phyloP scores from a whole-genome alignment of 2,113 vertebrate species.

The Panthera uncia region DNA sequence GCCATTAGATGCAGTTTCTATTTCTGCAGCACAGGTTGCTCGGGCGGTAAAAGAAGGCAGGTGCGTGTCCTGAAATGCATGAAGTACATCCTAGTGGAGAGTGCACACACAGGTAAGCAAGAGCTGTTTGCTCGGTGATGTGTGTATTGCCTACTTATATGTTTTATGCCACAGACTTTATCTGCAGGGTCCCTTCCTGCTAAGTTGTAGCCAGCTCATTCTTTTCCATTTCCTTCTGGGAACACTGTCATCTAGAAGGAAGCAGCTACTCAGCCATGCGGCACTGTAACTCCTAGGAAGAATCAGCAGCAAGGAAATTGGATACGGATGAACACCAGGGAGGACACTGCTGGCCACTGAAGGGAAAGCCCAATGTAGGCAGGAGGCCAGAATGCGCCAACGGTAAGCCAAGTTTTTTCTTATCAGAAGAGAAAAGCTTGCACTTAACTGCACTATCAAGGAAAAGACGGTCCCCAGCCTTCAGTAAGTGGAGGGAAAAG shows the following conservation, averaged over 20 bases:
- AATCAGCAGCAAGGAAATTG: background rate
- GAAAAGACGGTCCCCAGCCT: background rate
- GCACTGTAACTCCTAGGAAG: background rate
- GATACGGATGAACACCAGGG: background rate
- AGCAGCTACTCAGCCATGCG: background rate
- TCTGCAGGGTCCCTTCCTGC: background rate
- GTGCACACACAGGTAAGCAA: background rate
- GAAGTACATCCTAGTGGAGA: background rate
- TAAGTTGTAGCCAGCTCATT: background rate
- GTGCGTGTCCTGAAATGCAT: background rate
- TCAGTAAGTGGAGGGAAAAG: conserved; percentile 56
- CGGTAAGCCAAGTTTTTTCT: conserved; percentile 32
- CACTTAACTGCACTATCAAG: background rate
- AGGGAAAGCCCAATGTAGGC: background rate
- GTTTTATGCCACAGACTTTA: background rate
- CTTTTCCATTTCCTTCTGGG: conserved; percentile 13
- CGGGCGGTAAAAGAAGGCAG: background rate
- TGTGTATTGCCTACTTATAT: background rate
- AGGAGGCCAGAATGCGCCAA: conserved; percentile 33
- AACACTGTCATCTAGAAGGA: background rate
- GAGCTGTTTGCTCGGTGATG: background rate
- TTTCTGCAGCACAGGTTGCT: background rate
- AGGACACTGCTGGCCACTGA: background rate
- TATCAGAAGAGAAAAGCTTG: conserved; percentile 53
- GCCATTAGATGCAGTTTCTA: background rate